Evolutionary conservation across 2,113 vertebrate genomes (phyloP).

Genomic region (Leptosomus discolor): DNA sequence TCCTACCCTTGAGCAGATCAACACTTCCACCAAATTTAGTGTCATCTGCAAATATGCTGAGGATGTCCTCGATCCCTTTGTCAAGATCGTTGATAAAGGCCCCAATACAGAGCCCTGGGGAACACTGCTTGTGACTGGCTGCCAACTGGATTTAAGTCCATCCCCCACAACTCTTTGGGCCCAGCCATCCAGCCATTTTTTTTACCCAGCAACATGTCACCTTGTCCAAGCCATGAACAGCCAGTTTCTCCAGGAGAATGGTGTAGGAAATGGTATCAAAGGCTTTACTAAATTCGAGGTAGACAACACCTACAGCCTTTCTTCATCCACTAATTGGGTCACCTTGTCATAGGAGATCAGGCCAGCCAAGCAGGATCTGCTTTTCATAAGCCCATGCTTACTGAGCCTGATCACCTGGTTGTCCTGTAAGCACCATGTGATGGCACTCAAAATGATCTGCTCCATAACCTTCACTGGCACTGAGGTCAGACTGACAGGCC

Average conservation of each 20-base stretch:
- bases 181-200: neutral
- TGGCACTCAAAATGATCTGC: neutral
- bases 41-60: neutral
- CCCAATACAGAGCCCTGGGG: neutral
- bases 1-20: neutral
- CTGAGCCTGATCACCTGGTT: neutral
- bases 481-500: accelerated
- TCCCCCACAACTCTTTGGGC: too few relatives aligned
- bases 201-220: neutral
- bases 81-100: neutral
- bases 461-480: neutral
- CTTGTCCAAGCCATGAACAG: neutral
- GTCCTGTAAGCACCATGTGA: accelerated
- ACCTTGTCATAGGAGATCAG: neutral
- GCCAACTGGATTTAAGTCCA: neutral
- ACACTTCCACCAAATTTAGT: neutral
- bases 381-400: neutral
- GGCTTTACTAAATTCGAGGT: neutral
- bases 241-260: neutral
- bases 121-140: neutral
- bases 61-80: accelerated
- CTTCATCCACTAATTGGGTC: neutral
- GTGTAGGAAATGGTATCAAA: neutral
- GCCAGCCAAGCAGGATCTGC: neutral
- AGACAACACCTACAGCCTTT: neutral